Base-by-base conservation (phyloP, 1,140 invertebrate genomes). In the Centruroides vittatus region DNA sequence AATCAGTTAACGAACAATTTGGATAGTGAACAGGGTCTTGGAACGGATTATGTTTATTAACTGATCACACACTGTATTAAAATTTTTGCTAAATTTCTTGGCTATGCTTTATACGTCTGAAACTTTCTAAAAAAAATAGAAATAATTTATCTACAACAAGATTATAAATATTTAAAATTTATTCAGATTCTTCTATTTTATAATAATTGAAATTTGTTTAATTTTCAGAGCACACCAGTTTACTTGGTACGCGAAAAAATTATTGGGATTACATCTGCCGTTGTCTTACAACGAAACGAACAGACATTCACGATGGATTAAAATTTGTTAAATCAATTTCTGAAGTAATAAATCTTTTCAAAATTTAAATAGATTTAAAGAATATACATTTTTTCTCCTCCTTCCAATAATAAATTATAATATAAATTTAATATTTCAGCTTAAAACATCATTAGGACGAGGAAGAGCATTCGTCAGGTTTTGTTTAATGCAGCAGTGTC, bases 261-360 rank as follows among this genome's bases (percentile, higher is more conserved):
- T 76, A 76, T 66, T 77, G 74, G 74, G 73, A 76, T 58, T 77
- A 74, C 66, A 71, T 76, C 53, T 71, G 69, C 65, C 68, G 73
- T 35, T 73, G 73, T 66, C 66, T 76, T 9, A 60, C 65, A 11
- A 62, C 68, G 41, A 41, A 8, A 5, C 68, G 67, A 10, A 73
- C 74, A 64, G 70, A 71, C 9, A 63, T 71, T 36, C 72, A 72
- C 66, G 72, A 75, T 70, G 75, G 74, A 12, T 68, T 76, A 11
- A 73, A 71, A 65, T 76, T 71, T 69, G 74, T 76, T 48, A 76
- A 74, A 66, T 72, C 70, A 47, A 58, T 71, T n/a, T 68, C 67
- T 57, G 75, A 75, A 66, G 74, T 76, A 66, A 65, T 67, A 57
- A 47, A 5, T 8, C n/a, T 46, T 53, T 35, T 6, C 3, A 34